Evolutionary conservation across 2,113 vertebrate genomes (phyloP).

Genomic region (Trogon surrucura): DNA sequence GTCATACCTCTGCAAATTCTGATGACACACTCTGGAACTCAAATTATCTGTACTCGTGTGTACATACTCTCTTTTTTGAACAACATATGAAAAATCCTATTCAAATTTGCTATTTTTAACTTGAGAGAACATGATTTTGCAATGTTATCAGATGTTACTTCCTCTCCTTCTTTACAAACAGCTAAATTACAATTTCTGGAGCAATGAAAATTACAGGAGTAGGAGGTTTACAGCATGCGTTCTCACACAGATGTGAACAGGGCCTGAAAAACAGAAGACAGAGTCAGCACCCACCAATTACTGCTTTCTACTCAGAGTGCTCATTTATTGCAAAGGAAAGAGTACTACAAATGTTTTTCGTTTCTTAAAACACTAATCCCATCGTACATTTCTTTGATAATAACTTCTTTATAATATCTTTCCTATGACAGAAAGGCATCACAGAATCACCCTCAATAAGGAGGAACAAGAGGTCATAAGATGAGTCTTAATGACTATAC

Average conservation of each 20-base stretch:
- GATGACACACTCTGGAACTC: neutral
- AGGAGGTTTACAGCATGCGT: conserved; percentile 35
- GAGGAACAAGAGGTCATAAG: neutral
- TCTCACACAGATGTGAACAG: neutral
- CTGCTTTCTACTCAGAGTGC: conserved; percentile 25
- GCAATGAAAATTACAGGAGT: conserved; percentile 46
- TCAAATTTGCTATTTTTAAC: neutral
- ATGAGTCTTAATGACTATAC: neutral
- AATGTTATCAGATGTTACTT: conserved; percentile 1
- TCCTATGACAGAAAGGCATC: neutral
- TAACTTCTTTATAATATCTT: neutral
- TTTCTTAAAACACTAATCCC: conserved; percentile 41
- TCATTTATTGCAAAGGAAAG: conserved; percentile 8
- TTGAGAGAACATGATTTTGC: neutral
- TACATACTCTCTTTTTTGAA: neutral
- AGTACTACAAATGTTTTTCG: neutral
- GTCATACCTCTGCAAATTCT: neutral
- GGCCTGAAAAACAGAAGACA: conserved; percentile 46
- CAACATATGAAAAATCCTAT: neutral
- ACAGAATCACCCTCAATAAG: neutral
- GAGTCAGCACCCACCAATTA: conserved; percentile 57
- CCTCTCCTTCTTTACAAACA: neutral
- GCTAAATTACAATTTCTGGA: conserved; percentile 34
- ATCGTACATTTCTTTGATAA: neutral
- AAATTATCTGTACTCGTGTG: neutral